A percentile compares a stretch with the other conserved stretches of the same genome.
Conservation (phyloP, 2,888 invertebrate species). For the Tetropium fuscum region DNA sequence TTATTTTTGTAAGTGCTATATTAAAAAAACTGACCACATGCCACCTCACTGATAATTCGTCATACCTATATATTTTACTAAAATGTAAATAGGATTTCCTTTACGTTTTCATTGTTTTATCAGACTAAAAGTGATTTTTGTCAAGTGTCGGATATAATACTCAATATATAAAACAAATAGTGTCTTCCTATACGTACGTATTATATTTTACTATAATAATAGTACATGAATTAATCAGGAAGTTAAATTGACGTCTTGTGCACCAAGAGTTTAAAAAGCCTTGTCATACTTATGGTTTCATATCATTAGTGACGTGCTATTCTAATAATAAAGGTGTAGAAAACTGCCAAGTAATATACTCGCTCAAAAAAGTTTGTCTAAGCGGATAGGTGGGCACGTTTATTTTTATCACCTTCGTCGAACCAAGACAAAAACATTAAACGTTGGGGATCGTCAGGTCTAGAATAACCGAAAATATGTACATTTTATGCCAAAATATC, state of each 20-base stretch:
- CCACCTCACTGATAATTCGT: no score
- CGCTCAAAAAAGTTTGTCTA: conserved; percentile 15
- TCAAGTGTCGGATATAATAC: no score
- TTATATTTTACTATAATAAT: no score
- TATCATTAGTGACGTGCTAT: conserved; percentile 18
- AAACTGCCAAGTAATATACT: conserved; percentile 23
- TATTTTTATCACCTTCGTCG: conserved; percentile 24
- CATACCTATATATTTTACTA: no score
- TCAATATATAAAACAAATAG: no score
- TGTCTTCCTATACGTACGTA: no score
- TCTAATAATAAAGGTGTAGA: conserved; percentile 17
- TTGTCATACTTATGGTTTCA: conserved; percentile 24
- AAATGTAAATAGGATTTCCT: no score
- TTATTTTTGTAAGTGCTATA: no score
- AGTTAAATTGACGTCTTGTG: conserved; percentile 10
- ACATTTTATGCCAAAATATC: conserved; percentile 5
- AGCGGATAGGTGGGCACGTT: conserved; percentile 23
- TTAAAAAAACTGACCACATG: no score
- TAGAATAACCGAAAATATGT: conserved; percentile 5
- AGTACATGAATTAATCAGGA: no score
- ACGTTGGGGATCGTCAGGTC: conserved; percentile 4
- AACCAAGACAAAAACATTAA: conserved; percentile 19
- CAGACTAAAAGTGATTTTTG: no score
- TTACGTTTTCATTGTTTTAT: no score
- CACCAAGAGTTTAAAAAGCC: conserved; percentile 1